Conservation (phyloP, 2,888 invertebrate species). For the Cryptus viduatorius region DNA sequence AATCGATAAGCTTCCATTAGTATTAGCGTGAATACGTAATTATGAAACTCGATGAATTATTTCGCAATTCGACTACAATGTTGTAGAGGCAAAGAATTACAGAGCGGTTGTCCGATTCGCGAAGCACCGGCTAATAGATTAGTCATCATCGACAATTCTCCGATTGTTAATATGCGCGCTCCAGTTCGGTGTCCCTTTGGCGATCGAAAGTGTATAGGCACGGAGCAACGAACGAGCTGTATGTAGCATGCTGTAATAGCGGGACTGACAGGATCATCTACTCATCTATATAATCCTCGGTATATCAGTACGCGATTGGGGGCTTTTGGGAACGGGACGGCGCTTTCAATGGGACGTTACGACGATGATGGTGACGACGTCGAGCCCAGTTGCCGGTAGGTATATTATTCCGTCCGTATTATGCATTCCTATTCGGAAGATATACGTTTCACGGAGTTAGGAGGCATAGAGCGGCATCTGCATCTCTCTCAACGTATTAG, state of each 20-base stretch:
- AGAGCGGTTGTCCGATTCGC: neutral
- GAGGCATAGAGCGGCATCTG: neutral
- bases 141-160: neutral
- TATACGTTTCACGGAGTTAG: slow-evolving; percentile 7
- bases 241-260: neutral
- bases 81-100: neutral
- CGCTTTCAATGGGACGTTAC: neutral
- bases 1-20: neutral
- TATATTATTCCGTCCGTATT: slow-evolving; percentile 2
- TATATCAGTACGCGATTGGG: slow-evolving; percentile 6
- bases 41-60: neutral
- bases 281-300: slow-evolving; percentile 19
- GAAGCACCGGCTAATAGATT: neutral
- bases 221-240: neutral
- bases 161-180: neutral
- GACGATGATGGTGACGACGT: slow-evolving; percentile 5
- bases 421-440: slow-evolving; percentile 20
- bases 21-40: neutral
- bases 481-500: neutral
- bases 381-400: neutral
- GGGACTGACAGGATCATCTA: slow-evolving; percentile 5
- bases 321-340: slow-evolving; percentile 21
- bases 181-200: neutral
- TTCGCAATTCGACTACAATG: neutral
- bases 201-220: slow-evolving; percentile 1